Conservation (phyloP, 1,140 invertebrate genomes). For the Drosophila takahashii region DNA sequence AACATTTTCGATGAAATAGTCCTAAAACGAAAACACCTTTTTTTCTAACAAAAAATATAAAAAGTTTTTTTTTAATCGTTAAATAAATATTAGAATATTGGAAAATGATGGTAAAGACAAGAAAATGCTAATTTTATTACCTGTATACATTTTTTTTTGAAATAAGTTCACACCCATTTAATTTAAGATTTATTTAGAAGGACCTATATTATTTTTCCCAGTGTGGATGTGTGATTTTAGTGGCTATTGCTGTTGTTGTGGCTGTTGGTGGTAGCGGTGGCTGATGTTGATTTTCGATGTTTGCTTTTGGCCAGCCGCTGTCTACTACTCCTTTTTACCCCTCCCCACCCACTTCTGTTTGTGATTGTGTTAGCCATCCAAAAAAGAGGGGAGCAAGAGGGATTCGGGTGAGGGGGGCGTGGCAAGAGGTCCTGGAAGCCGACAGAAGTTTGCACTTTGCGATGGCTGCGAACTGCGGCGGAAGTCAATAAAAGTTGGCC, state of each 20-base stretch:
- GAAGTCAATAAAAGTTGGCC: conserved; percentile 78
- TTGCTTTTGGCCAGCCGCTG: conserved; percentile 58
- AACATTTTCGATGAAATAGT: no score
- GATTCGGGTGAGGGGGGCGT: no score
- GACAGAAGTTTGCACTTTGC: conserved; percentile 65
- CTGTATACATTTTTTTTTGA: no score
- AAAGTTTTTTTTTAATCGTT: no score
- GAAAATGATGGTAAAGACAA: no score
- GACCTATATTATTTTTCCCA: background rate
- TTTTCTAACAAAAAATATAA: no score
- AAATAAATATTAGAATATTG: no score
- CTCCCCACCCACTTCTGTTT: conserved; percentile 1
- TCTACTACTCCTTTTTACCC: background rate
- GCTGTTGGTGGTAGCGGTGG: conserved; percentile 23
- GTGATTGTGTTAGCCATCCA: conserved; percentile 52
- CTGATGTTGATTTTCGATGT: conserved; percentile 69
- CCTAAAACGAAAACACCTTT: no score
- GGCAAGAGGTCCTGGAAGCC: conserved; percentile 37
- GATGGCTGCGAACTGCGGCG: conserved; percentile 54
- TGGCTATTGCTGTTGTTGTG: conserved; percentile 27
- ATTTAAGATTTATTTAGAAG: no score
- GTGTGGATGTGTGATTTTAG: conserved; percentile 39
- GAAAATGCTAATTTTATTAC: no score
- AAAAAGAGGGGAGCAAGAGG: background rate
- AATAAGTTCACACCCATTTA: no score